Conservation (phyloP, 2,797 vertebrate genomes). For the Rhinogobio ventralis region DNA sequence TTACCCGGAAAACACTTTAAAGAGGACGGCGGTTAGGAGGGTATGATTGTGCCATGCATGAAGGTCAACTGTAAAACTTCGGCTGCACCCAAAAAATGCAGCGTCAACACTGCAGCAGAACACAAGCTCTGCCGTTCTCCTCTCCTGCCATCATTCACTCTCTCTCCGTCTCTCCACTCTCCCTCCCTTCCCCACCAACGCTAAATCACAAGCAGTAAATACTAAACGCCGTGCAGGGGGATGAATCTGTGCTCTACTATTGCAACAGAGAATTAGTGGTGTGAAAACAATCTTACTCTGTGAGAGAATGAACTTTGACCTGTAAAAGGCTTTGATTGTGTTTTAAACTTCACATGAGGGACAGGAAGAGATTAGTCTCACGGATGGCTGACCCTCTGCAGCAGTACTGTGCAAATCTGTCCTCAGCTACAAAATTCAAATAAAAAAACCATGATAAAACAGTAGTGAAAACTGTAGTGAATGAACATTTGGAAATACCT, state of each 20-base stretch:
- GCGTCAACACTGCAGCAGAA: conserved; percentile 49
- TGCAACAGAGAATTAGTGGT: conserved; percentile 2
- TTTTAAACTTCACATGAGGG: conserved; percentile 25
- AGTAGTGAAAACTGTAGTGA: not conserved
- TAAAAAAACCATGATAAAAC: not conserved
- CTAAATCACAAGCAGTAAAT: conserved; percentile 43
- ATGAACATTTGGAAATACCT: conserved; percentile 77
- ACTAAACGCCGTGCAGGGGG: not conserved
- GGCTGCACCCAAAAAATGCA: conserved; percentile 43
- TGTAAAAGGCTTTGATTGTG: conserved; percentile 26
- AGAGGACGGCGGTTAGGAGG: not conserved
- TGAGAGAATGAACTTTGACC: conserved; percentile 22
- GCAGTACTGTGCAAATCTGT: conserved; percentile 9
- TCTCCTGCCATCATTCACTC: conserved; percentile 24
- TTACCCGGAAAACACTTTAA: not conserved
- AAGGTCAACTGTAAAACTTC: conserved; percentile 38
- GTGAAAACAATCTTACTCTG: not conserved
- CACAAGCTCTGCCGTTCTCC: conserved; percentile 19
- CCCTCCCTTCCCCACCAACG: not conserved
- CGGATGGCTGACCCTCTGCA: conserved; percentile 11
- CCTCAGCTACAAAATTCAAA: not conserved
- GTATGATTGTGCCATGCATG: not conserved
- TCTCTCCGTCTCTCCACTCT: not conserved
- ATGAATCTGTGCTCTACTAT: not conserved
- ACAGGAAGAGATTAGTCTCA: conserved; percentile 20